A percentile compares a stretch with the other conserved stretches of the same genome.
Conservation (phyloP, 2,797 vertebrate genomes). For the Pelodytes ibericus region DNA sequence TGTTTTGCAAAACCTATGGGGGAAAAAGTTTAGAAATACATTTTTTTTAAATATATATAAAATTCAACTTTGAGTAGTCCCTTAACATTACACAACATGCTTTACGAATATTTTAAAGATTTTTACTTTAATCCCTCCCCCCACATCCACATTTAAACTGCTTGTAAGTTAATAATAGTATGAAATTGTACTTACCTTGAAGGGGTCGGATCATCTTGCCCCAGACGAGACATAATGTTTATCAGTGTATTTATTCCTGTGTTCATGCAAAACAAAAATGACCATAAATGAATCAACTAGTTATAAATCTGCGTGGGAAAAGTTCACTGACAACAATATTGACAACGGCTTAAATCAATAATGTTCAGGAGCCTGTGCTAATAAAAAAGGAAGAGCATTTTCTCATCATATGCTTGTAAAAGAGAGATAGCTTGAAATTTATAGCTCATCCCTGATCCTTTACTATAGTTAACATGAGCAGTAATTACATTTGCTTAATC, state of each 20-base stretch:
- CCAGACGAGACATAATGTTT: constrained; percentile 98
- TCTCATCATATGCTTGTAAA: constrained; percentile 54
- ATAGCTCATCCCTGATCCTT: constrained; percentile 44
- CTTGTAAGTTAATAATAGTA: too few species aligned
- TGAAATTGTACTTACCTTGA: constrained; percentile 81
- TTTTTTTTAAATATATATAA: too few species aligned
- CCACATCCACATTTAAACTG: too few species aligned
- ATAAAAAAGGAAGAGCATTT: constrained; percentile 52
- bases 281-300: constrained; percentile 44
- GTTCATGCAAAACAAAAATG: constrained; percentile 57
- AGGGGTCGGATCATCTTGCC: constrained; percentile 95
- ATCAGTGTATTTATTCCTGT: constrained; percentile 97
- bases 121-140: too few species aligned
- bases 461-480: constrained; percentile 39
- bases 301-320: constrained; percentile 20
- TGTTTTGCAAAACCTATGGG: too few species aligned
- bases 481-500: constrained; percentile 51
- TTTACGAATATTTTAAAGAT: too few species aligned
- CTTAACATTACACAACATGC: too few species aligned
- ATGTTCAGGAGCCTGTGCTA: constrained; percentile 30
- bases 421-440: constrained; percentile 38
- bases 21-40: too few species aligned
- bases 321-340: constrained; percentile 27
- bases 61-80: too few species aligned
- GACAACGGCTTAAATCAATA: constrained; percentile 41